Evolutionary conservation across 2,113 vertebrate species (phyloP).

Genomic region (Isurus oxyrinchus): DNA sequence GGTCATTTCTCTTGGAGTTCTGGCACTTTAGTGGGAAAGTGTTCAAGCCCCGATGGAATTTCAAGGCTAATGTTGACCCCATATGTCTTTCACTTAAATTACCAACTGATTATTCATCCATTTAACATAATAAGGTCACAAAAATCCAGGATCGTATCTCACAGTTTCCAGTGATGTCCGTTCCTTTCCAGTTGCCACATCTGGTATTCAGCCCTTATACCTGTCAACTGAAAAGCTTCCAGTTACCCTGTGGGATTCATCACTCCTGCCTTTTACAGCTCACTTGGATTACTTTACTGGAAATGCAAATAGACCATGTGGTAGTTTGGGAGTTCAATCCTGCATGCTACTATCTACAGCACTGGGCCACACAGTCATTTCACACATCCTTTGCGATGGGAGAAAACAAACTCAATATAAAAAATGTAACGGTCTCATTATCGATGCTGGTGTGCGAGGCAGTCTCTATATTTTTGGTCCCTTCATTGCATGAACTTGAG

Average conservation of each 20-base stretch:
- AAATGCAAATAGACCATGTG: neutral
- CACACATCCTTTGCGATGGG: neutral
- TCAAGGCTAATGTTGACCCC: neutral
- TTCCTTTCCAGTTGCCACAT: neutral
- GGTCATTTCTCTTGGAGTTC: too few species aligned
- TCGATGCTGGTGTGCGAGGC: neutral
- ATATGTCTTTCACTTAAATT: neutral
- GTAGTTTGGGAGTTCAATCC: neutral
- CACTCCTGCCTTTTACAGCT: neutral
- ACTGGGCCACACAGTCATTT: neutral
- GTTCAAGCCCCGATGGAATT: too few species aligned
- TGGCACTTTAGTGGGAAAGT: neutral
- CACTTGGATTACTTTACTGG: neutral
- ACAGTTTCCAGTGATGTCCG: neutral
- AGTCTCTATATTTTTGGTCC: neutral
- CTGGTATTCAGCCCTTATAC: neutral
- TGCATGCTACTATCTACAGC: neutral
- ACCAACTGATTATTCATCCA: neutral
- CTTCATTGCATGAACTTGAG: neutral
- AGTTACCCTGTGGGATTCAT: neutral
- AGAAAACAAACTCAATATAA: neutral
- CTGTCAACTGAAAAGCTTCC: neutral
- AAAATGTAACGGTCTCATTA: neutral
- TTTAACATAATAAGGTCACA: neutral
- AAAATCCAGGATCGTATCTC: neutral